Conservation (phyloP, 2,797 vertebrate species). For the Trematomus bernacchii region DNA sequence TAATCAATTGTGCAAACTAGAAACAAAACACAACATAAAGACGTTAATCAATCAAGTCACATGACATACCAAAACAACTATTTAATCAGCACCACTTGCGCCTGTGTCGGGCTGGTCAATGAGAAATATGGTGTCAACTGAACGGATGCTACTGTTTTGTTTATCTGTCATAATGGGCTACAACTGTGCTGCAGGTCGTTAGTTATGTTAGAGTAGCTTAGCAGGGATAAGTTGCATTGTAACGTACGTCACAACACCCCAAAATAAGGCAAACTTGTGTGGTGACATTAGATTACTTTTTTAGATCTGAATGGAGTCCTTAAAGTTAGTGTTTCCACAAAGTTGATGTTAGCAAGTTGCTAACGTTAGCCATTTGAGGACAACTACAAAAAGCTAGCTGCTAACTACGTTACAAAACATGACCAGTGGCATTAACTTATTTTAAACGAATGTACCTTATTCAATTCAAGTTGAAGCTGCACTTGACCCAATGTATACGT, state of each 20-base stretch:
- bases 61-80: background rate
- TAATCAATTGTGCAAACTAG: background rate
- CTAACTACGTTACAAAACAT: background rate
- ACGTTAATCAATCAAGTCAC: background rate
- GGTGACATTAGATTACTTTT: background rate
- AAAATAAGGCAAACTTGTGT: too few species aligned
- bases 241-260: too few species aligned
- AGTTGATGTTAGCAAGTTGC: conserved; percentile 47
- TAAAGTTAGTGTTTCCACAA: background rate
- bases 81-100: background rate
- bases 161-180: conserved; percentile 12
- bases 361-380: conserved; percentile 30
- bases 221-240: too few species aligned
- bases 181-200: background rate
- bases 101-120: background rate
- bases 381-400: background rate
- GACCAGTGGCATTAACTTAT: background rate
- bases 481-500: rapidly evolving
- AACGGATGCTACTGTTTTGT: background rate
- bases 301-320: background rate
- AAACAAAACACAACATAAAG: background rate
- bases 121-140: background rate
- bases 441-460: rapidly evolving
- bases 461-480: rapidly evolving
- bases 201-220: too few species aligned